phyloP scores from a whole-genome alignment of 2,797 vertebrate species.

The Catamblyrhynchus diadema region DNA sequence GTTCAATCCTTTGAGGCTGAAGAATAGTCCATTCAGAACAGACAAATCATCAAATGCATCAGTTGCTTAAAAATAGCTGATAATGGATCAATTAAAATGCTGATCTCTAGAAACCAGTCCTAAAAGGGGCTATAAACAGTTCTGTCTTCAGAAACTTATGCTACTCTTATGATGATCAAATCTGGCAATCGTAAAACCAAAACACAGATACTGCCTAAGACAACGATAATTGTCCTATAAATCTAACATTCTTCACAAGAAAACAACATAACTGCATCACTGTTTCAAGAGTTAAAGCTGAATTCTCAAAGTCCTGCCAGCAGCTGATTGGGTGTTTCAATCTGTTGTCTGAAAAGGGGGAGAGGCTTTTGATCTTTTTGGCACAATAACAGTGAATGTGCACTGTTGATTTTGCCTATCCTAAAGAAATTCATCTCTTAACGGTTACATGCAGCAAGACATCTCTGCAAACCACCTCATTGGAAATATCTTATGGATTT shows the following conservation, averaged over 20 bases:
- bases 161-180: not conserved
- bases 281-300: not conserved
- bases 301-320: not conserved
- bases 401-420: not conserved
- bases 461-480: not conserved
- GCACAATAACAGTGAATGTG: fast-evolving
- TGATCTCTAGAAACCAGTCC: not conserved
- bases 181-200: not conserved
- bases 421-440: not conserved
- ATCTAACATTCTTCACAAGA: not conserved
- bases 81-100: not conserved
- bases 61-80: not conserved
- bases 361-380: not conserved
- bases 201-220: not conserved
- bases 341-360: not conserved
- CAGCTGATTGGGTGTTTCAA: not conserved
- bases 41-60: not conserved
- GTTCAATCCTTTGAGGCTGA: not conserved
- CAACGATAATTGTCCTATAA: not conserved
- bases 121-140: not conserved
- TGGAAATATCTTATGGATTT: not conserved
- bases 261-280: not conserved
- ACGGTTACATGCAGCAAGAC: not conserved
- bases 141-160: not conserved
- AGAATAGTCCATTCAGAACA: not conserved